Base-by-base conservation (phyloP, 2,113 vertebrate species). In the Bufo bufo region DNA sequence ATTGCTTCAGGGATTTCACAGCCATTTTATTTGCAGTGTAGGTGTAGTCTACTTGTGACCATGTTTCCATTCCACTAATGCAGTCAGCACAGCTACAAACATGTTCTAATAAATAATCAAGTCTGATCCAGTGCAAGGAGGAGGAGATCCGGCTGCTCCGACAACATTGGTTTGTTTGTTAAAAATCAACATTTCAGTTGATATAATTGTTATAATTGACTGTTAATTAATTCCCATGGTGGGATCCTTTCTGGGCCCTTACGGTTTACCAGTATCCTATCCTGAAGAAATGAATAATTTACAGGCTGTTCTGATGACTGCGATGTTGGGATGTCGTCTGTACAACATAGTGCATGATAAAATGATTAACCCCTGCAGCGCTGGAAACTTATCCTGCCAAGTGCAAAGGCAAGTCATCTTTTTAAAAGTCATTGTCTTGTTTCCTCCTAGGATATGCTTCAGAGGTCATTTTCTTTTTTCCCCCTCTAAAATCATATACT, bases 161-260 rank as follows among this genome's bases (percentile, higher is more conserved):
- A 58, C 89, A 89, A 91, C 43, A 90, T 66, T 92, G 90, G 94
- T 95, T 95, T 93, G 92, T 90, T 94, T 94, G 92, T 92, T 91
- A 92, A 94, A 96, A 94, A 96, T 97, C 95, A 95, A 95, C 94
- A 92, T 90, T 93, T 93, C 96, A 96, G 96, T 95, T 95, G 95
- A 96, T 96, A 95, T 96, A 96, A 96, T 95, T 95, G 95, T 96
- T 96, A 94, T 96, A 96, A 97, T 95, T 96, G 96, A 97, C 96
- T 96, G 95, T 96, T 96, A 97, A 97, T 97, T 97, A 97, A 97
- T 97, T 97, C 96, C 96, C 96, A 96, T 96, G 96, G 94, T 96
- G 96, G 78, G 52, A 43, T 43, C 58, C 77, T 96, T 97, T 97
- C 96, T 94, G 95, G 95, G 94, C 96, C 95, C 95, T 95, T 94